A percentile compares a stretch with the other conserved stretches of the same genome.
Evolutionary conservation across 2,888 invertebrate species (phyloP).

Genomic region (Heliconius aoede): DNA sequence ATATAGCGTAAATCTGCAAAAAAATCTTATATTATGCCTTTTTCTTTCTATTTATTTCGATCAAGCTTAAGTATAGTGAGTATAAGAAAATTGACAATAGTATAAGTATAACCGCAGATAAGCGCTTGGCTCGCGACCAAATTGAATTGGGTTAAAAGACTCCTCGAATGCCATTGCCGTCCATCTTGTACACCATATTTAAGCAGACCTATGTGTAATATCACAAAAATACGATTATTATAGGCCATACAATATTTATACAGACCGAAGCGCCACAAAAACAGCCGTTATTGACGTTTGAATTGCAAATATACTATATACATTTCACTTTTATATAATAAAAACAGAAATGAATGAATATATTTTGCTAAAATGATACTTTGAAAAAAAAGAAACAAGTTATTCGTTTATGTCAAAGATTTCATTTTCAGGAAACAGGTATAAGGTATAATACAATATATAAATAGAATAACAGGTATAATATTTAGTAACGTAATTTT

Average conservation of each 20-base stretch:
- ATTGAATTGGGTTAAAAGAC: constrained; percentile 44
- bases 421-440: not conserved
- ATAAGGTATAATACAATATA: not conserved
- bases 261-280: not conserved
- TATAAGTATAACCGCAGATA: constrained; percentile 42
- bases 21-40: not conserved
- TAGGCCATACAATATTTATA: constrained; percentile 10
- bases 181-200: constrained; percentile 38
- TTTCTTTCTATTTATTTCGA: not conserved
- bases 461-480: too few species aligned
- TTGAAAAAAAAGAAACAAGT: too few species aligned
- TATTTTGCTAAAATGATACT: not conserved
- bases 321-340: not conserved
- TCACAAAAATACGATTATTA: constrained; percentile 35
- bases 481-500: too few species aligned
- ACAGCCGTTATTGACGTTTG: not conserved
- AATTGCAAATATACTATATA: not conserved
- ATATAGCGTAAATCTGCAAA: too few species aligned
- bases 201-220: constrained; percentile 28
- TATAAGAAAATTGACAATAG: constrained; percentile 33
- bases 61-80: constrained; percentile 8
- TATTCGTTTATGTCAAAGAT: not conserved
- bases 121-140: constrained; percentile 47
- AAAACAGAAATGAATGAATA: not conserved
- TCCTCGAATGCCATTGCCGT: constrained; percentile 37